These are phyloP conservation scores for Phengaris alcon DNA, from an alignment of 2,888 invertebrate genomes.

Conservation along the genomic window DNA sequence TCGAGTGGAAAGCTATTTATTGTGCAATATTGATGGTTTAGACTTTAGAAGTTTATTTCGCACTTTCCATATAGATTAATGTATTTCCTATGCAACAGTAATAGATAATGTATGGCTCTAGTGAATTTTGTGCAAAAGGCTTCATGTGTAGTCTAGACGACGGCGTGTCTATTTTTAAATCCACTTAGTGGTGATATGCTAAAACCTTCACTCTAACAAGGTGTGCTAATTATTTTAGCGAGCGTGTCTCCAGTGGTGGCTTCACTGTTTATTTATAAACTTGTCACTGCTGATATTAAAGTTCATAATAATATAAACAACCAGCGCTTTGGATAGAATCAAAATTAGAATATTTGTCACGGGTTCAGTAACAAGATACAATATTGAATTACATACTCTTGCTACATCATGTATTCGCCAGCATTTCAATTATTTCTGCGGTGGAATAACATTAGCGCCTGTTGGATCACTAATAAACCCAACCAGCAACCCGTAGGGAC, in stretches of 20 bases:
- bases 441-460: slow-evolving; percentile 1
- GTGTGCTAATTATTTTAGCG: slow-evolving; percentile 24
- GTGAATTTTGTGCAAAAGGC: not conserved
- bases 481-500: slow-evolving; percentile 30
- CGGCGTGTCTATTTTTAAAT: slow-evolving; percentile 49
- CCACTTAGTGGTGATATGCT: slow-evolving; percentile 50
- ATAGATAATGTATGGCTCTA: not conserved
- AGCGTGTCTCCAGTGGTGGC: not conserved
- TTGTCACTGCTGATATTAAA: not conserved
- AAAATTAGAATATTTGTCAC: not conserved
- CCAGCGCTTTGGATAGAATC: not conserved
- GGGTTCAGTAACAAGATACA: not conserved
- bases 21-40: slow-evolving; percentile 57
- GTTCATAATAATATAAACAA: not conserved
- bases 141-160: not conserved
- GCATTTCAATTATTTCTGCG: slow-evolving; percentile 32
- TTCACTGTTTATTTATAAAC: not conserved
- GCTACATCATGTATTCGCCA: not conserved
- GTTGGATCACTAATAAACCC: slow-evolving; percentile 36
- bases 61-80: slow-evolving; percentile 56
- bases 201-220: slow-evolving; percentile 35
- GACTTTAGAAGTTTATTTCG: slow-evolving; percentile 56
- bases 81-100: slow-evolving; percentile 59
- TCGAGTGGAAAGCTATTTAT: slow-evolving; percentile 71
- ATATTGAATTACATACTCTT: too few species aligned